Evolutionary conservation across 2,797 vertebrate genomes (phyloP), one percentile per base, ranked within the genome.

Genomic region (Brachyrhaphis roseni): DNA sequence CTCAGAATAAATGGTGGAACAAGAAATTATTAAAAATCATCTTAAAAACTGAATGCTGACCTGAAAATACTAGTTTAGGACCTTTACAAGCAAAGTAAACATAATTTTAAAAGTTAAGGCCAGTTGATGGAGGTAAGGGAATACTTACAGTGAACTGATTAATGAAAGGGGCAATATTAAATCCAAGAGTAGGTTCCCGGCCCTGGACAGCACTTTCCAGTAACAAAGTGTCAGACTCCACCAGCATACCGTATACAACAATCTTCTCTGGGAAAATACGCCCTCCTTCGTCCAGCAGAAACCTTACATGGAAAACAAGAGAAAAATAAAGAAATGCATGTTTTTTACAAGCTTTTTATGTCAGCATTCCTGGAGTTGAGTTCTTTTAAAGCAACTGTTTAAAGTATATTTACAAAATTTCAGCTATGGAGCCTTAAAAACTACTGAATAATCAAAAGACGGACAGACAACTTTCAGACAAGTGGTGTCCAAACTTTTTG

Each of bases 101-200:
- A 26, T 34, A 1, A 34, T 68, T 66, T 68, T 18, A 59, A 34
- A 64, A 34, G 18, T 46, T 28, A 6, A 62, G 64, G 7, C n/a
- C 28, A 12, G n/a, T 46, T 18, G 10, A 8, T n/a, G 36, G 20
- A 16, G 53, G 41, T 39, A 62, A 4, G 15, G 41, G 23, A 47
- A 13, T 31, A 86, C 90, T 79, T 93, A 99, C 98, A 86, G 97
- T 98, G 93, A 99, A 99, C 86, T 98, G 98, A 94, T 99, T 99
- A 94, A 99, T 99, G 86, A 98, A 99, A 59, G 98, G 97, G 26
- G 98, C 98, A 34, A 99, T 97, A 75, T 97, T 97, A 84, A 99
- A 96, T 1, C 97, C 98, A 74, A 99, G 95, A 0, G 98, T 99
- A 11, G 97, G 96, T 79, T 97, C 96, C 78, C 93, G 95, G 84